These are phyloP conservation scores for Hypotaenidia philippensis DNA, from an alignment of 2,797 vertebrate genomes.

Conservation along the genomic window DNA sequence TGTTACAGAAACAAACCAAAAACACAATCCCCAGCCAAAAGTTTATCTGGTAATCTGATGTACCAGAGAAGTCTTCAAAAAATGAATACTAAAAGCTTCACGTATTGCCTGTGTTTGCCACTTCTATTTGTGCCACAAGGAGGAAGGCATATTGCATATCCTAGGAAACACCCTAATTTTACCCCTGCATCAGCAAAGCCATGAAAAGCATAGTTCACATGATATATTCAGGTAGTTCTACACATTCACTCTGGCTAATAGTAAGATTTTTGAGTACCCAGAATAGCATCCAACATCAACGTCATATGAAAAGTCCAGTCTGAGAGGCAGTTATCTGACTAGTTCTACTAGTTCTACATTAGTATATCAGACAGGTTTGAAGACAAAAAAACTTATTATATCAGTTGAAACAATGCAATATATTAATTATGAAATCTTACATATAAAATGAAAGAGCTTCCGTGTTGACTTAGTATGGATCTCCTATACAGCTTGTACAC, in stretches of 20 bases:
- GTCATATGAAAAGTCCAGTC: background rate
- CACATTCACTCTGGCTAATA: background rate
- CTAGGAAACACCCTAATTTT: background rate
- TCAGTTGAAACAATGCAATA: background rate
- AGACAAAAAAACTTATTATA: background rate
- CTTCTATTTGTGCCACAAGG: background rate
- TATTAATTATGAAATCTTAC: background rate
- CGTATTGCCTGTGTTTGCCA: background rate
- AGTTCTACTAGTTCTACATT: background rate
- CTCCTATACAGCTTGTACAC: slow-evolving; percentile 11
- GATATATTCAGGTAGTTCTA: background rate
- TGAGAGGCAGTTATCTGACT: background rate
- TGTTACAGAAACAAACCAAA: background rate
- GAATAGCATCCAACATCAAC: background rate
- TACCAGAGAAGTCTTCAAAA: background rate
- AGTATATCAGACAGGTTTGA: background rate
- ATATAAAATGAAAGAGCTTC: background rate
- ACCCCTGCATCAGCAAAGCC: background rate
- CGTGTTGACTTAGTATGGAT: background rate
- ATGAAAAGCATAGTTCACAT: background rate
- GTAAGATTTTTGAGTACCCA: background rate
- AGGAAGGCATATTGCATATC: background rate
- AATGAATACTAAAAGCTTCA: background rate
- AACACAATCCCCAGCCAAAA: background rate
- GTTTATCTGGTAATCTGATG: background rate